phyloP scores from a whole-genome alignment of 2,797 vertebrate species.

The Coregonus ussuriensis region DNA sequence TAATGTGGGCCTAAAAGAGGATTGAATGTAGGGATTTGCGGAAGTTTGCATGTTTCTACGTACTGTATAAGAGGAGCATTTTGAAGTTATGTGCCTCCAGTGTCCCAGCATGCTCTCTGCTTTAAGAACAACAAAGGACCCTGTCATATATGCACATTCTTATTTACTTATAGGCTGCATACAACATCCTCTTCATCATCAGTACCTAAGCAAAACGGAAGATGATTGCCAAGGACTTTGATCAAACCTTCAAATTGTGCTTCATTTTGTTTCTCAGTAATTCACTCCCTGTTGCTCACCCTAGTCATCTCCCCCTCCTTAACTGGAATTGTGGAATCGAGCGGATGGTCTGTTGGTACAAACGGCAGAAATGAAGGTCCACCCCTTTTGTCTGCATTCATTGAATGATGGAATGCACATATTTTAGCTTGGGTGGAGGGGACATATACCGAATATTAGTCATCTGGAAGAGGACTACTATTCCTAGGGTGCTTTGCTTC shows the following conservation, averaged over 20 bases:
- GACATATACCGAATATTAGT: constrained; percentile 22
- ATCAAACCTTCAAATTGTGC: constrained; percentile 4
- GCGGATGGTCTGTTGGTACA: constrained; percentile 22
- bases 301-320: constrained; percentile 27
- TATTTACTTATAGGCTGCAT: neutral
- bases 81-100: neutral
- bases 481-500: constrained; percentile 58
- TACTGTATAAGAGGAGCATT: constrained; percentile 1
- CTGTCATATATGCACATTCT: neutral
- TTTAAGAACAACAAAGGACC: neutral
- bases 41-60: neutral
- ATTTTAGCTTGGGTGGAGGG: neutral
- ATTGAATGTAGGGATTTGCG: neutral
- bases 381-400: constrained; percentile 37
- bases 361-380: constrained; percentile 20
- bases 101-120: constrained; percentile 10
- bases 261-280: constrained; percentile 44
- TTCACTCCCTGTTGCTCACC: constrained; percentile 65
- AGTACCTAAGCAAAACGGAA: neutral
- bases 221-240: constrained; percentile 10
- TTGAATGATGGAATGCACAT: constrained; percentile 50
- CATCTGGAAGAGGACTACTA: constrained; percentile 50
- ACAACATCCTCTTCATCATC: neutral
- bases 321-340: neutral
- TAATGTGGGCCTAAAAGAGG: neutral